These are phyloP conservation scores for Sarcophaga variegata DNA, from an alignment of 2,888 invertebrate genomes.

Conservation along the genomic window DNA sequence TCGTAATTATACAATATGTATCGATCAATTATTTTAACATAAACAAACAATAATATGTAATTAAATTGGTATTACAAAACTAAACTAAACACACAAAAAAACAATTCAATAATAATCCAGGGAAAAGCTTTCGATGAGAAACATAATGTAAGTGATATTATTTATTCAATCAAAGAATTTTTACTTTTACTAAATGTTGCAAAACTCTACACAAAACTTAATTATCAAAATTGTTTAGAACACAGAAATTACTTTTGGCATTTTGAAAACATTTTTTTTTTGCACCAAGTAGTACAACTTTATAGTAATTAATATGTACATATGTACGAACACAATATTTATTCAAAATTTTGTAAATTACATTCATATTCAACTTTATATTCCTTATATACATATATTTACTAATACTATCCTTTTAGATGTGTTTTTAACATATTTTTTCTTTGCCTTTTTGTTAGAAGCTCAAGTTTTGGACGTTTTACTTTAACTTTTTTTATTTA, in stretches of 20 bases:
- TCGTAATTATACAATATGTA: conserved; percentile 38
- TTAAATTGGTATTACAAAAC: conserved; percentile 56
- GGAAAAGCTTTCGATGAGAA: conserved; percentile 80
- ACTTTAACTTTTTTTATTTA: conserved; percentile 45
- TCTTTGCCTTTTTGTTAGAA: conserved; percentile 10
- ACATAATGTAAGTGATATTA: conserved; percentile 77
- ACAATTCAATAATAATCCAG: conserved; percentile 71
- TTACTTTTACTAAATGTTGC: conserved; percentile 28
- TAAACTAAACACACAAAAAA: conserved; percentile 55
- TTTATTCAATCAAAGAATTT: conserved; percentile 49
- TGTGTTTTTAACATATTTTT: conserved; percentile 9
- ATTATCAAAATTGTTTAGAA: conserved; percentile 24
- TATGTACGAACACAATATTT: not conserved
- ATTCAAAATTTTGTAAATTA: not conserved
- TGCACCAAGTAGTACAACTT: conserved; percentile 9
- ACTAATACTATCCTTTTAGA: conserved; percentile 17
- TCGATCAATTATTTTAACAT: conserved; percentile 32
- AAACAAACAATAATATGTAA: conserved; percentile 31
- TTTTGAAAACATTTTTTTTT: not conserved
- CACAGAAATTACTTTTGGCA: conserved; percentile 1
- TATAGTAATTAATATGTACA: conserved; percentile 9
- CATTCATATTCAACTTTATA: not conserved
- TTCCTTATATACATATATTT: not conserved
- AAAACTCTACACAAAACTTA: conserved; percentile 34
- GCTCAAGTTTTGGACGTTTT: conserved; percentile 12